Evolutionary conservation across 2,888 invertebrate genomes (phyloP), one percentile per base, ranked within the genome.

Genomic region (Spodoptera picta): DNA sequence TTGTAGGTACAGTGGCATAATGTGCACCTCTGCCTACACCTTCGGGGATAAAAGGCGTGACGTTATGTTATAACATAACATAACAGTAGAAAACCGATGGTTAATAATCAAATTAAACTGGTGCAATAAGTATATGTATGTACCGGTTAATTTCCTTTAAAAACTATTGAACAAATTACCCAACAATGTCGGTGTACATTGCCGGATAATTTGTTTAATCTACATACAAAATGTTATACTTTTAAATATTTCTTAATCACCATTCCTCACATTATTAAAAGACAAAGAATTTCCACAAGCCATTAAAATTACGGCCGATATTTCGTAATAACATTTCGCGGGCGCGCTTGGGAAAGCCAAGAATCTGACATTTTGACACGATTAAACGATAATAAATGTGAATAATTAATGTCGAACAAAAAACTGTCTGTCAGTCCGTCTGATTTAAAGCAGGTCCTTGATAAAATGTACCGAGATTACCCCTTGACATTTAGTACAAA

Each of bases 331-430:
- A 75, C 14, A 52, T 60, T 62, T 50, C 47, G 47, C 43, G 60
- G 52, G 31, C 62, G 46, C 7, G 31, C 11, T 10, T 42, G 44
- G n/a, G 48, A 56, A 67, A 54, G 42, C 45, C 6, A 23, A 19
- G 19, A 9, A 23, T 43, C 49, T 64, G 79, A 68, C 72, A 68
- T 76, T 78, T 60, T 61, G 72, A 60, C 46, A 43, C 46, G 24
- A 52, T 55, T 55, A 59, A 64, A 62, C 9, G 45, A 47, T 60
- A 60, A 72, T 47, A 45, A 54, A 54, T 36, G 49, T 36, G 50
- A 67, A 60, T 64, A 56, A 63, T 61, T 59, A 42, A 54, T 44
- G 61, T 62, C 46, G 27, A 71, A 60, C 42, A 64, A 56, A 69
- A 54, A 66, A 63, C 47, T 14, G 46, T 36, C 54, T 31, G 57